Percentiles rank a stretch among this genome's conserved stretches.
These are phyloP conservation scores for Strongylocentrotus purpuratus DNA, from an alignment of 35 echinoderm and acorn worm species.

Conservation along the genomic window DNA sequence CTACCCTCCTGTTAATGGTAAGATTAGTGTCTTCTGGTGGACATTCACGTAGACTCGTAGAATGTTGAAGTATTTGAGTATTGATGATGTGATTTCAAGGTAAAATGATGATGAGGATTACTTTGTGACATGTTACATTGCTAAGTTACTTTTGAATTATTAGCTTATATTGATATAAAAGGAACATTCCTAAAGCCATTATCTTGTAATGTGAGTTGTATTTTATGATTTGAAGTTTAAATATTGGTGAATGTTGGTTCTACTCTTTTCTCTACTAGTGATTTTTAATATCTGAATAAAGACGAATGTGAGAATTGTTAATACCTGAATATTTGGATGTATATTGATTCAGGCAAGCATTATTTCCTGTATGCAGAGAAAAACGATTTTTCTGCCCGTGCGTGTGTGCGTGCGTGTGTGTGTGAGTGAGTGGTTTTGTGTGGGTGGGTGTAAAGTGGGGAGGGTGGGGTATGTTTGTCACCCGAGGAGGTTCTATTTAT, in stretches of 20 bases:
- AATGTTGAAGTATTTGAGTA: background rate
- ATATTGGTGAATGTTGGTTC: background rate
- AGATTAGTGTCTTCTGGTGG: background rate
- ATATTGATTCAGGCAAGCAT: background rate
- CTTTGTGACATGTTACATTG: background rate
- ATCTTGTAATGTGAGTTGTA: background rate
- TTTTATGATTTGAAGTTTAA: background rate
- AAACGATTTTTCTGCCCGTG: background rate
- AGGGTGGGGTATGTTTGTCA: background rate
- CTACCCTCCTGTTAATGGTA: background rate
- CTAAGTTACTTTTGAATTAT: background rate
- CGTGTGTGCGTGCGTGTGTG: background rate
- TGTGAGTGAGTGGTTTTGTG: background rate
- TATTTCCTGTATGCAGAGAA: background rate
- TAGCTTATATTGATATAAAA: background rate
- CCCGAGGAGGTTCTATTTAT: background rate
- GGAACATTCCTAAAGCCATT: background rate
- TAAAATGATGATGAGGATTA: background rate
- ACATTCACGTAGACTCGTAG: background rate
- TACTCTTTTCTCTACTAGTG: background rate
- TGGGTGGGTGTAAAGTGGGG: background rate
- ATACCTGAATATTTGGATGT: background rate
- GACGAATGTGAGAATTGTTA: background rate
- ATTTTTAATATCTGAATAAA: background rate
- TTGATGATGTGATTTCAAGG: conserved; percentile 2